These are phyloP conservation scores for Nemotelus nigrinus DNA, from an alignment of 2,888 invertebrate species.

Conservation along the genomic window DNA sequence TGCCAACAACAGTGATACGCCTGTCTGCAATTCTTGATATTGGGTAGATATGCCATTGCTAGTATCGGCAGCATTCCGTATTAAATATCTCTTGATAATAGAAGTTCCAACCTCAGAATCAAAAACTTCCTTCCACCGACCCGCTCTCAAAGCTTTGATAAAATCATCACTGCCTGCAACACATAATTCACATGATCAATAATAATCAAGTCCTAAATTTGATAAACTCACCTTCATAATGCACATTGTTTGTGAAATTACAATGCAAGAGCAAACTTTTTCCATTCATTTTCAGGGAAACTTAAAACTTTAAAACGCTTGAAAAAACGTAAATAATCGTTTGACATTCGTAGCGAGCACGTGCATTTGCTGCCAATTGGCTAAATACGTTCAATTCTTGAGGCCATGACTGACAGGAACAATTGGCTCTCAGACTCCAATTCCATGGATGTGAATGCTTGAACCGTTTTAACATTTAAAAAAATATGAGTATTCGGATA, in stretches of 20 bases:
- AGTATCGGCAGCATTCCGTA: not conserved
- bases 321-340: constrained; percentile 13
- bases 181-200: constrained; percentile 46
- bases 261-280: not conserved
- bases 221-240: not conserved
- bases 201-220: not conserved
- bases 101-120: constrained; percentile 34
- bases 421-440: too few relatives aligned
- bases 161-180: not conserved
- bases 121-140: not conserved
- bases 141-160: not conserved
- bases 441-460: too few relatives aligned
- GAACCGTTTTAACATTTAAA: too few relatives aligned
- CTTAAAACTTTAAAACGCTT: not conserved
- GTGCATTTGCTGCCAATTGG: constrained; percentile 12
- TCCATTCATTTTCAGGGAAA: constrained; percentile 9
- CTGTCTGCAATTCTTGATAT: constrained; percentile 60
- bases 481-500: too few relatives aligned
- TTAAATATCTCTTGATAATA: not conserved
- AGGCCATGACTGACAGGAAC: too few relatives aligned
- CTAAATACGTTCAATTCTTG: constrained; percentile 24
- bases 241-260: constrained; percentile 18
- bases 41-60: not conserved
- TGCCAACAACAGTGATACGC: constrained; percentile 73
- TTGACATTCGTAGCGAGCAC: constrained; percentile 15